Percentiles rank a stretch among this genome's conserved stretches.
Evolutionary conservation across 1,140 invertebrate species (phyloP).

Genomic region (Aphaenogaster floridana): DNA sequence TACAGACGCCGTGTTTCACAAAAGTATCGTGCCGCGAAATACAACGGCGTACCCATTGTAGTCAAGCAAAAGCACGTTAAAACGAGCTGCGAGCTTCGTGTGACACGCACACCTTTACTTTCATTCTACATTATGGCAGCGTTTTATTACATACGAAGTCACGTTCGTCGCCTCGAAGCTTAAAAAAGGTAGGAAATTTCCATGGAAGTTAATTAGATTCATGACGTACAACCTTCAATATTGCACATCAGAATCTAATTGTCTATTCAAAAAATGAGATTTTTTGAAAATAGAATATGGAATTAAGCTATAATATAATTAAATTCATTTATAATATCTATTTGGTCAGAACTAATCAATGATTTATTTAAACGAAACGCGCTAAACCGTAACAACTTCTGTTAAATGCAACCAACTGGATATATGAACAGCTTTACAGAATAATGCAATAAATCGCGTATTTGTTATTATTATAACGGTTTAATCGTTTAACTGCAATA

Average conservation of each 20-base stretch:
- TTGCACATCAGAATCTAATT: neutral
- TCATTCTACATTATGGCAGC: slow-evolving; percentile 22
- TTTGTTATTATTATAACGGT: slow-evolving; percentile 24
- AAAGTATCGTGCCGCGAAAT: slow-evolving; percentile 31
- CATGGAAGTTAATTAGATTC: slow-evolving; percentile 9
- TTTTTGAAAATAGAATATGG: neutral
- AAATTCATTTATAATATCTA: neutral
- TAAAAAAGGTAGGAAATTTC: slow-evolving; percentile 7
- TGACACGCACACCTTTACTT: slow-evolving; percentile 51
- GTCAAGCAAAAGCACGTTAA: slow-evolving; percentile 30
- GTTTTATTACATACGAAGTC: slow-evolving; percentile 45
- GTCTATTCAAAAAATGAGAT: neutral
- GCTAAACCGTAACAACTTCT: slow-evolving; percentile 12
- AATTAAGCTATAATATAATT: neutral
- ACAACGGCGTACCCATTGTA: neutral
- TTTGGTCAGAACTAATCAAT: neutral
- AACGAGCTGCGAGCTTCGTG: slow-evolving; percentile 39
- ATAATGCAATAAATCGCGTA: slow-evolving; percentile 29
- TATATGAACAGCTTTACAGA: slow-evolving; percentile 24
- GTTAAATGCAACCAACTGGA: slow-evolving; percentile 18
- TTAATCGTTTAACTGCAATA: slow-evolving; percentile 37
- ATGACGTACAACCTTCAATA: neutral
- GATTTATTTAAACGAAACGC: neutral
- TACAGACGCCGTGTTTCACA: slow-evolving; percentile 4
- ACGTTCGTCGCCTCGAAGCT: slow-evolving; percentile 25